Evolutionary conservation across 1,140 invertebrate genomes (phyloP).

Genomic region (Bombus haemorrhoidalis): DNA sequence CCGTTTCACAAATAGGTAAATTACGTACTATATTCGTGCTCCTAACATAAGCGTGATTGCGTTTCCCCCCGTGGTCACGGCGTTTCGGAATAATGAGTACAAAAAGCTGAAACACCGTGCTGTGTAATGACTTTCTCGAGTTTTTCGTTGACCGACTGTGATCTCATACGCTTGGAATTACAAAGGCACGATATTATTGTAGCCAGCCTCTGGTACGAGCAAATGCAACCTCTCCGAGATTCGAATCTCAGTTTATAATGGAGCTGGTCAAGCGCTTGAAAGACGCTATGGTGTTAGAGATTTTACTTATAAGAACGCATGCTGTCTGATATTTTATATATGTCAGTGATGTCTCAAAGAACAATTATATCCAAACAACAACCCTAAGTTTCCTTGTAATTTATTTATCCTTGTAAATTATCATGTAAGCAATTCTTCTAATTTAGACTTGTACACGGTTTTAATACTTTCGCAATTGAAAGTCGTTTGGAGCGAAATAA

Average conservation of each 20-base stretch:
- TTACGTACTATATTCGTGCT: neutral
- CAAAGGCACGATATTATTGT: conserved; percentile 13
- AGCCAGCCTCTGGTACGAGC: neutral
- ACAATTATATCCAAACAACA: neutral
- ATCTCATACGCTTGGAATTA: conserved; percentile 47
- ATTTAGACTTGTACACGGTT: no score
- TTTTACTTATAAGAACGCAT: no score
- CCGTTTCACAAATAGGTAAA: neutral
- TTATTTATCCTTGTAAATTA: no score
- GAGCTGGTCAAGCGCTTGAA: no score
- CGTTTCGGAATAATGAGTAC: neutral
- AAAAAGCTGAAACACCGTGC: conserved; percentile 15
- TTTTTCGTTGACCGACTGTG: conserved; percentile 11
- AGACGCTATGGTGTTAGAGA: no score
- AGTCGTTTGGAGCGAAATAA: no score
- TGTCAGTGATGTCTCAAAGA: neutral
- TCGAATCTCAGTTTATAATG: neutral
- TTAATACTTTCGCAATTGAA: no score
- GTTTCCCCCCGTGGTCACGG: no score
- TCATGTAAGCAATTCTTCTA: no score
- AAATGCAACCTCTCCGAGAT: conserved; percentile 3
- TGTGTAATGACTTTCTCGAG: conserved; percentile 20
- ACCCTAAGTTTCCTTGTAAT: neutral
- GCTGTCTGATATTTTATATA: no score
- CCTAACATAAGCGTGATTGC: neutral